These are phyloP conservation scores for Anguilla megastoma DNA, from an alignment of 2,797 vertebrate genomes.

Conservation along the genomic window DNA sequence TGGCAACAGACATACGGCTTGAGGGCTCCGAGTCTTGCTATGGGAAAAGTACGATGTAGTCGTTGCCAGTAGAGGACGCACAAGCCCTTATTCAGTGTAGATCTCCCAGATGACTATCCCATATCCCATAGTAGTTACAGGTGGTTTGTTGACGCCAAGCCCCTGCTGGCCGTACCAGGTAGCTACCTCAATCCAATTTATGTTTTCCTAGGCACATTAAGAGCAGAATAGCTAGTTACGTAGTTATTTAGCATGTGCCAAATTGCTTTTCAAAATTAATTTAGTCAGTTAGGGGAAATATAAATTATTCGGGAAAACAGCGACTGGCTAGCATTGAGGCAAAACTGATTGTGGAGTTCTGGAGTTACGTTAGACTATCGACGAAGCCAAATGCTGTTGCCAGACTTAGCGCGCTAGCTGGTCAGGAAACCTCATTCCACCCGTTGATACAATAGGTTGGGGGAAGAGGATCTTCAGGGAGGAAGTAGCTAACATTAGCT, in stretches of 20 bases:
- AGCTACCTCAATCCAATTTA: neutral
- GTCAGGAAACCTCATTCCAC: neutral
- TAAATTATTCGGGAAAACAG: neutral
- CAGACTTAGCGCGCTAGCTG: neutral
- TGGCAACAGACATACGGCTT: no score
- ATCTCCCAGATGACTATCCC: neutral
- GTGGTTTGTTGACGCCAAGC: neutral
- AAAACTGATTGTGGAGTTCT: neutral
- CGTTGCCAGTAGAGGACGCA: slow-evolving; percentile 6
- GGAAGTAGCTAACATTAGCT: neutral
- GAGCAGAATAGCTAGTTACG: neutral
- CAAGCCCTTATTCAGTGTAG: neutral
- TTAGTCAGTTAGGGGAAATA: neutral
- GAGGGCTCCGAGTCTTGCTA: neutral
- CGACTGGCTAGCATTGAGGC: neutral
- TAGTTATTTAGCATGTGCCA: neutral
- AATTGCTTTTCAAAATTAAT: neutral
- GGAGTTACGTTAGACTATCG: neutral
- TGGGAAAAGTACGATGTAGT: neutral
- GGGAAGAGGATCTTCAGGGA: neutral
- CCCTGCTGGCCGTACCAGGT: slow-evolving; percentile 5
- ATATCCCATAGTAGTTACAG: slow-evolving; percentile 1
- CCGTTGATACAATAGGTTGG: neutral
- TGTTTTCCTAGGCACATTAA: neutral
- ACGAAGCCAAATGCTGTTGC: neutral